Conservation (phyloP, 2,113 vertebrate species). For the Isurus oxyrinchus region DNA sequence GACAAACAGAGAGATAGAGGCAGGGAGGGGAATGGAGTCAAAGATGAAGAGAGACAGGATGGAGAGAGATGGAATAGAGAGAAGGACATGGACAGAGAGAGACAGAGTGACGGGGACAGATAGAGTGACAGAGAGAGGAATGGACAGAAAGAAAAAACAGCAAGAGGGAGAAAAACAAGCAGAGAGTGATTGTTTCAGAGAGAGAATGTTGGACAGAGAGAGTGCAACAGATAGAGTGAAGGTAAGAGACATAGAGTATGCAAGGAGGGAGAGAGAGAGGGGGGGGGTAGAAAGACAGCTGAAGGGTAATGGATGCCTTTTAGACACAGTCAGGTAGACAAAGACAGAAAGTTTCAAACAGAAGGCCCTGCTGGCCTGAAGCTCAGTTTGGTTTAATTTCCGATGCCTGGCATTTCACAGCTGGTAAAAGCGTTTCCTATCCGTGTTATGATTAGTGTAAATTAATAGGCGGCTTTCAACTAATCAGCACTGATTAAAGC, state of each 20-base stretch:
- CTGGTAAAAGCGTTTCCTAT: conserved; percentile 64
- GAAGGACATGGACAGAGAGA: not conserved
- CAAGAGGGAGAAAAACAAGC: conserved; percentile 16
- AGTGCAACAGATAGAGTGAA: not conserved
- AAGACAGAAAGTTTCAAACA: conserved; percentile 55
- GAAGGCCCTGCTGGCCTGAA: conserved; percentile 54
- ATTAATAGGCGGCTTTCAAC: conserved; percentile 68
- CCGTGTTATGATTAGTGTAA: conserved; percentile 63
- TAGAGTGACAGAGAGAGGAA: not conserved
- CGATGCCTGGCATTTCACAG: conserved; percentile 64
- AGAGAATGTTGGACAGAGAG: not conserved
- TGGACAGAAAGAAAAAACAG: not conserved
- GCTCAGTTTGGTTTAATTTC: conserved; percentile 61
- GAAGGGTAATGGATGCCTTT: conserved; percentile 56
- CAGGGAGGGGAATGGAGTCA: too few species aligned
- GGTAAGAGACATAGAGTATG: not conserved
- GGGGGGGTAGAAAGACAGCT: conserved; percentile 66
- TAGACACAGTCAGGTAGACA: conserved; percentile 38
- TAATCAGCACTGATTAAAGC: conserved; percentile 71
- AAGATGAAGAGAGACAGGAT: not conserved
- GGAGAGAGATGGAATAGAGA: not conserved
- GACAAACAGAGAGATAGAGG: too few species aligned
- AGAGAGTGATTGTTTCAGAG: not conserved
- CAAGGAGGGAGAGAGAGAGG: conserved; percentile 43
- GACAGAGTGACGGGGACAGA: not conserved